phyloP scores from a whole-genome alignment of 2,888 invertebrate species.

The Synanthedon myopaeformis region DNA sequence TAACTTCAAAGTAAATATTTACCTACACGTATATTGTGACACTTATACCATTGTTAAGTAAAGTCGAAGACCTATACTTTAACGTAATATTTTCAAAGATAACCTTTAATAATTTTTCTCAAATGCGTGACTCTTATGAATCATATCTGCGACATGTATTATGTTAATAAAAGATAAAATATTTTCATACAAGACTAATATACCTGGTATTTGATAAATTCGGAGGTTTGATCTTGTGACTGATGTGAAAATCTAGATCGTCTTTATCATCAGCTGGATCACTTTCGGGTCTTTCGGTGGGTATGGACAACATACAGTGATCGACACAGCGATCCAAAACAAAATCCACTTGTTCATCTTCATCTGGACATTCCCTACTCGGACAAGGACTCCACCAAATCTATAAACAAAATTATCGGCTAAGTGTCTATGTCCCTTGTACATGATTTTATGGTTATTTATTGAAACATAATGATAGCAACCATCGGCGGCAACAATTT shows the following conservation, averaged over 20 bases:
- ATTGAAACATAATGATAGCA: no score
- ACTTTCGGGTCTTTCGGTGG: conserved; percentile 44
- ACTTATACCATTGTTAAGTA: neutral
- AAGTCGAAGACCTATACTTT: no score
- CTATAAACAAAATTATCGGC: conserved; percentile 30
- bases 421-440: neutral
- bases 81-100: no score
- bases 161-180: no score
- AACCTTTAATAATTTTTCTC: no score
- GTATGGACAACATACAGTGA: conserved; percentile 73
- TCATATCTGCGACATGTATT: no score
- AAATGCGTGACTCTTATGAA: no score
- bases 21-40: conserved; percentile 1
- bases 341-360: conserved; percentile 78
- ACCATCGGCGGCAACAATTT: neutral
- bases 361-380: conserved; percentile 82
- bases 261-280: conserved; percentile 61
- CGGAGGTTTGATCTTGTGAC: conserved; percentile 54
- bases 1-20: conserved; percentile 4
- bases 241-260: conserved; percentile 68
- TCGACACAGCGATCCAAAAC: conserved; percentile 79
- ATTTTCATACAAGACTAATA: no score
- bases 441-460: no score
- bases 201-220: conserved; percentile 50
- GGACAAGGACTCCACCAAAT: conserved; percentile 89